Evolutionary conservation across 2,113 vertebrate genomes (phyloP).

Genomic region (Hucho hucho): DNA sequence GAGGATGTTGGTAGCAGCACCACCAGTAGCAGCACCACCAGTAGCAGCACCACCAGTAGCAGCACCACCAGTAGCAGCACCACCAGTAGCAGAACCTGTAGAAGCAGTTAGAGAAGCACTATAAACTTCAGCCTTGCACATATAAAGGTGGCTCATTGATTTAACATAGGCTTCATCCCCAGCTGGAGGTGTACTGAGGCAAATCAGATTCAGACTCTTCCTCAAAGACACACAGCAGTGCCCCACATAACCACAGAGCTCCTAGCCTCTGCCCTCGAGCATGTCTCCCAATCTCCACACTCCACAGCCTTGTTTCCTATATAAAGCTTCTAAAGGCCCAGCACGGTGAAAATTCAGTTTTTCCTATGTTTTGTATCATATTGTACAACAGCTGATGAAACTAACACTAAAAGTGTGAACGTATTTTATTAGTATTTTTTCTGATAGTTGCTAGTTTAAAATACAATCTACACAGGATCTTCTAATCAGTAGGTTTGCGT

Average conservation of each 20-base stretch:
- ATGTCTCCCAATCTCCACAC: constrained; percentile 50
- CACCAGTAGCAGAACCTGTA: not conserved
- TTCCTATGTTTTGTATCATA: too few species aligned
- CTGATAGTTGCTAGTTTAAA: too few species aligned
- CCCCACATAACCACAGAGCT: constrained; percentile 59
- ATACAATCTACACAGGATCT: too few species aligned
- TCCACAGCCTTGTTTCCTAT: constrained; percentile 44
- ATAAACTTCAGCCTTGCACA: constrained; percentile 12
- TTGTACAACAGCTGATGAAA: too few species aligned
- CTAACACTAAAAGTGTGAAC: too few species aligned
- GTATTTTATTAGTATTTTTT: too few species aligned
- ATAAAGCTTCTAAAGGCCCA: constrained; percentile 31
- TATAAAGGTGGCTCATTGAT: constrained; percentile 55
- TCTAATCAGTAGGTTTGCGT: too few species aligned
- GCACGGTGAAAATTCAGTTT: too few species aligned
- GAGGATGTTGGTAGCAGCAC: not conserved
- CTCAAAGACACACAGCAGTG: constrained; percentile 60
- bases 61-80: not conserved
- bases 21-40: not conserved
- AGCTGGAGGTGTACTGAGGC: constrained; percentile 68
- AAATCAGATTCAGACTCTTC: constrained; percentile 67
- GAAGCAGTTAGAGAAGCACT: constrained; percentile 22
- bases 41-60: not conserved
- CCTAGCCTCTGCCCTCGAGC: constrained; percentile 63
- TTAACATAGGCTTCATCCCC: constrained; percentile 56